Evolutionary conservation across 2,113 vertebrate genomes (phyloP).

Genomic region (Sorex fumeus): DNA sequence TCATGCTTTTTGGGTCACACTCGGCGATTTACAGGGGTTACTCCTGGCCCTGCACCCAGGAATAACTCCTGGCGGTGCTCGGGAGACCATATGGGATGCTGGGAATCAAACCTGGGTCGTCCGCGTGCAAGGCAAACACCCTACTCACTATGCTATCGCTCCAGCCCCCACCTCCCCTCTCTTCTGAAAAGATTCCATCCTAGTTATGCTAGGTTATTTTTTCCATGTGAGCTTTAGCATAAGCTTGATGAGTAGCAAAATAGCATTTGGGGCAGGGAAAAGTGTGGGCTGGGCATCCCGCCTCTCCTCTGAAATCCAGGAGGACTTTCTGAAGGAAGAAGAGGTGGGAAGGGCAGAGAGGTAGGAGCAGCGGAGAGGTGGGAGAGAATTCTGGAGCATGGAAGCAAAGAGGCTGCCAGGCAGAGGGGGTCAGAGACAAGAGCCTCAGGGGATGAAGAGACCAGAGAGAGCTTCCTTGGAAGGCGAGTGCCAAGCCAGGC

Average conservation of each 20-base stretch:
- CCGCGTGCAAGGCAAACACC: no score
- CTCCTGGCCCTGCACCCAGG: no score
- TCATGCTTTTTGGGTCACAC: no score
- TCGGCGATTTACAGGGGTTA: no score
- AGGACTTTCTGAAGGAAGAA: conserved; percentile 46
- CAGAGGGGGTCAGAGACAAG: not conserved
- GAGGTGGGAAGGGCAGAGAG: no score
- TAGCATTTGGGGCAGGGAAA: not conserved
- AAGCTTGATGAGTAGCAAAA: conserved; percentile 30
- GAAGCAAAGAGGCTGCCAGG: not conserved
- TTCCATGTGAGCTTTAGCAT: conserved; percentile 53
- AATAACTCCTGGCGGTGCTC: no score
- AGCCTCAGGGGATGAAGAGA: no score
- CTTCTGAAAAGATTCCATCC: conserved; percentile 37
- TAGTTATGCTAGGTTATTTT: conserved; percentile 52
- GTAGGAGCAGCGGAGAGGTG: not conserved
- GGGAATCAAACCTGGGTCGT: no score
- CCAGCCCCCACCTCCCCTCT: not conserved
- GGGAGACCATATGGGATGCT: no score
- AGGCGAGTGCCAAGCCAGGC: no score
- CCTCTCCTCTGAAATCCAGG: not conserved
- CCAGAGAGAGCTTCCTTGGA: not conserved
- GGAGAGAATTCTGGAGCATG: not conserved
- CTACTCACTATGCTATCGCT: no score
- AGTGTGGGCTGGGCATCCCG: not conserved